These are phyloP conservation scores for Phalacrocorax brasilianus DNA, from an alignment of 2,113 vertebrate species.

Conservation along the genomic window DNA sequence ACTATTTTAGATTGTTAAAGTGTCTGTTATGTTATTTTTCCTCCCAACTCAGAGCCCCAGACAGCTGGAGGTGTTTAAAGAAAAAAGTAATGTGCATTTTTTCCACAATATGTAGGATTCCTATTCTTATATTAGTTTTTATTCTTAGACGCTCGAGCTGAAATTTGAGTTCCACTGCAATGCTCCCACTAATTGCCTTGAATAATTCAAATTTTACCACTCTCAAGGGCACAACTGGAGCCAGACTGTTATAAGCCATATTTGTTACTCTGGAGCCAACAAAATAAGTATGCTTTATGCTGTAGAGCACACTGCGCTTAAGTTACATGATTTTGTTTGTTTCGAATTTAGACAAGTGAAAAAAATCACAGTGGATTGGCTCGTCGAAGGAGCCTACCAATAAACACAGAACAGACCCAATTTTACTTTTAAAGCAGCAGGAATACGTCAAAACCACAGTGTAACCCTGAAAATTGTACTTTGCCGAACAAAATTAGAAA, in stretches of 20 bases:
- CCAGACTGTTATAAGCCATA: constrained; percentile 50
- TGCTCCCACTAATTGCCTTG: constrained; percentile 69
- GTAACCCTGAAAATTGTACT: not conserved
- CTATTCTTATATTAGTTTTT: constrained; percentile 57
- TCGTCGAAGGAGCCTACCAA: not conserved
- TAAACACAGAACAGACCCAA: not conserved
- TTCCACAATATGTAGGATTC: constrained; percentile 49
- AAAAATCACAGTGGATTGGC: not conserved
- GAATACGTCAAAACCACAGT: not conserved
- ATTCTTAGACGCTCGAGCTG: constrained; percentile 58
- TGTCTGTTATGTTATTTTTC: constrained; percentile 21
- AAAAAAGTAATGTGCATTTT: constrained; percentile 32
- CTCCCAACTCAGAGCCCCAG: constrained; percentile 12
- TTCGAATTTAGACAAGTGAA: not conserved
- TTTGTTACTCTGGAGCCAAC: constrained; percentile 50
- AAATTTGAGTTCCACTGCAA: constrained; percentile 62
- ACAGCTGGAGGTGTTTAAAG: constrained; percentile 58
- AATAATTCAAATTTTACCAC: constrained; percentile 74
- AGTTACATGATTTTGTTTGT: constrained; percentile 23
- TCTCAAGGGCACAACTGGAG: constrained; percentile 64
- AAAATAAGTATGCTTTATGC: constrained; percentile 7
- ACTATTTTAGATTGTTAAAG: constrained; percentile 28
- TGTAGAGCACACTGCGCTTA: not conserved
- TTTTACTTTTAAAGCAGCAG: not conserved
- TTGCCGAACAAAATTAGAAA: not conserved